Percentiles rank a stretch among this genome's conserved stretches.
phyloP scores from a whole-genome alignment of 2,113 vertebrate species.

The Ptychochromis oligacanthus region DNA sequence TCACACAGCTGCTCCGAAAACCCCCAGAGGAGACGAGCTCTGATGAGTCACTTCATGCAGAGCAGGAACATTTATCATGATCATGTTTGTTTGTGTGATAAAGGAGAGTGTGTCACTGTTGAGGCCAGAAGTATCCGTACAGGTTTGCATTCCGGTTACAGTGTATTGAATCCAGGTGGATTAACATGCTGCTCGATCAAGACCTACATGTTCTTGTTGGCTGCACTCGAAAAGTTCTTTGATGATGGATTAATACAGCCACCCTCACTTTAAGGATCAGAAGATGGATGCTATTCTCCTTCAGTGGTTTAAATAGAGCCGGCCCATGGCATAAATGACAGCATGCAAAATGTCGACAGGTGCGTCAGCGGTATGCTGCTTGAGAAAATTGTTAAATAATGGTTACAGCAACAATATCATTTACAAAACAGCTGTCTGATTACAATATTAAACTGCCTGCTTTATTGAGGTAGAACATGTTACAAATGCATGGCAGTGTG shows the following conservation, averaged over 20 bases:
- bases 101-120: background rate
- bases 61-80: background rate
- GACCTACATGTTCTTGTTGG: background rate
- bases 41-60: background rate
- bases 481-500: too few relatives aligned
- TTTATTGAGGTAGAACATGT: too few relatives aligned
- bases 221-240: background rate
- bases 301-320: background rate
- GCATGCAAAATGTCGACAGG: too few relatives aligned
- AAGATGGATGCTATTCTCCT: background rate
- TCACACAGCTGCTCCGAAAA: background rate
- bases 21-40: background rate
- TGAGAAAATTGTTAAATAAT: background rate
- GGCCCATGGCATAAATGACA: background rate
- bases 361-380: background rate
- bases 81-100: background rate
- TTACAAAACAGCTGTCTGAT: background rate
- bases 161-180: background rate
- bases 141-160: background rate
- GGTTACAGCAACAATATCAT: background rate
- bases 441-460: background rate
- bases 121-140: background rate
- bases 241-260: too few relatives aligned
- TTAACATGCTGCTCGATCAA: background rate
- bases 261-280: background rate